Evolutionary conservation across 2,797 vertebrate genomes (phyloP).

Genomic region (Lepus oiostolus): DNA sequence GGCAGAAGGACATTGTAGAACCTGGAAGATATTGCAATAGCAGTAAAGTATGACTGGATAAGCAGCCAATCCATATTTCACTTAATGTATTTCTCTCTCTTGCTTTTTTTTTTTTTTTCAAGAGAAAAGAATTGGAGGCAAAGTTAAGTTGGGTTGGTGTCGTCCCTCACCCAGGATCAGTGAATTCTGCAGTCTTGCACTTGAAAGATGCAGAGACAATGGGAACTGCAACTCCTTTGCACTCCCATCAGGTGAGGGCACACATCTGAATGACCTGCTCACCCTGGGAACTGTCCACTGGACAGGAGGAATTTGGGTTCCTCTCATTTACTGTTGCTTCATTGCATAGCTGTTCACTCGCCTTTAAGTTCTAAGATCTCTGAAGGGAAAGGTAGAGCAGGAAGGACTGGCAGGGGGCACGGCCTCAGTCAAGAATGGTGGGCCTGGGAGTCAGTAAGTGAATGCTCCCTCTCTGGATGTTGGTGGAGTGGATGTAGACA

Average conservation of each 20-base stretch:
- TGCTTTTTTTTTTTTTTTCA: not conserved
- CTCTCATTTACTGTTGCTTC: not conserved
- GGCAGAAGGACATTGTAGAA: not conserved
- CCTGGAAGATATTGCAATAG: not conserved
- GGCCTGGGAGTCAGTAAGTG: not conserved
- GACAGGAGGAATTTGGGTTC: not conserved
- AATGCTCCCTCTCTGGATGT: not conserved
- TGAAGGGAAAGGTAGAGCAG: not conserved
- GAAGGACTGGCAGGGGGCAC: fast-evolving
- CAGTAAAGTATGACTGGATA: not conserved
- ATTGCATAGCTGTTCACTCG: not conserved
- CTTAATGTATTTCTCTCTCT: not conserved
- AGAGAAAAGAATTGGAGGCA: not conserved
- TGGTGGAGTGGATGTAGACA: not conserved
- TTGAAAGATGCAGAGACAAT: slow-evolving; percentile 51
- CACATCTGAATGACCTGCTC: not conserved
- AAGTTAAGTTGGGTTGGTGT: slow-evolving; percentile 3
- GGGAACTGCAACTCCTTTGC: not conserved
- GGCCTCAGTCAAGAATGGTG: not conserved
- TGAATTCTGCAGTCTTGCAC: not conserved
- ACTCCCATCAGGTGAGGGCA: not conserved
- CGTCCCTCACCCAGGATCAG: not conserved
- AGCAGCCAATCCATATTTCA: not conserved
- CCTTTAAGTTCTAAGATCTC: not conserved
- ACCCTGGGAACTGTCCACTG: not conserved